Base-by-base conservation (phyloP, 2,113 vertebrate species). In the Aplodontia rufa region DNA sequence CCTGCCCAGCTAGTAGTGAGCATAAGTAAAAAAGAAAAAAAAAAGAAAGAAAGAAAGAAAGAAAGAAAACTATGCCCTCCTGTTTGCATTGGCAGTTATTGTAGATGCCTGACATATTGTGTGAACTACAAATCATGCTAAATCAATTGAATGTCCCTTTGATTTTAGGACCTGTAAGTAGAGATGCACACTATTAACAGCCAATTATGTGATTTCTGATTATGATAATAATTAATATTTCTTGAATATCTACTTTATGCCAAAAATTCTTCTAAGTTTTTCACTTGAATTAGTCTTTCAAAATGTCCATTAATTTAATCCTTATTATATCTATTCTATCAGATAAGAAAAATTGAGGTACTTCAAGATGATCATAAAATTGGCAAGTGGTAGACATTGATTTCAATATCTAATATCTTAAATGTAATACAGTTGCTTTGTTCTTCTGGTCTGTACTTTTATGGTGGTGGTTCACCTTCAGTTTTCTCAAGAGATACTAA, bases 111-210 rank as follows among this genome's bases (percentile, higher is more conserved):
- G 62, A 64, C 28, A 13, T 64, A 64, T 35, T 64, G 60, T 47
- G 9, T 49, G 30, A 83, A n/a, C 10, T 66, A 83, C 22, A 49
- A 83, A 35, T 64, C 51, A 55, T 55, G 49, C 75, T 24, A 37
- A 79, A n/a, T 79, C 40, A 83, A 14, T 20, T 49, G 32, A 47
- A 24, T 79, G 1, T 83, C n/a, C 55, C 47, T 64, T 47, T 22
- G 55, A 14, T 91, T 51, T n/a, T 55, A 42, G 3, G 40, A 71
- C 6, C 51, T 58, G 13, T 64, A 22, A 55, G 0, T 35, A 64
- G 40, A 45, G 0, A 11, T 51, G 0, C 58, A 87, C 11, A 0
- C 2, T 71, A 32, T 49, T 37, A 32, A 20, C 1, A 58, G 20
- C 40, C 3, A 72, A 60, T 20, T 26, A 13, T 24, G 7, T 40